Evolutionary conservation across 2,888 invertebrate genomes (phyloP).

Genomic region (Zaprionus lineosus): DNA sequence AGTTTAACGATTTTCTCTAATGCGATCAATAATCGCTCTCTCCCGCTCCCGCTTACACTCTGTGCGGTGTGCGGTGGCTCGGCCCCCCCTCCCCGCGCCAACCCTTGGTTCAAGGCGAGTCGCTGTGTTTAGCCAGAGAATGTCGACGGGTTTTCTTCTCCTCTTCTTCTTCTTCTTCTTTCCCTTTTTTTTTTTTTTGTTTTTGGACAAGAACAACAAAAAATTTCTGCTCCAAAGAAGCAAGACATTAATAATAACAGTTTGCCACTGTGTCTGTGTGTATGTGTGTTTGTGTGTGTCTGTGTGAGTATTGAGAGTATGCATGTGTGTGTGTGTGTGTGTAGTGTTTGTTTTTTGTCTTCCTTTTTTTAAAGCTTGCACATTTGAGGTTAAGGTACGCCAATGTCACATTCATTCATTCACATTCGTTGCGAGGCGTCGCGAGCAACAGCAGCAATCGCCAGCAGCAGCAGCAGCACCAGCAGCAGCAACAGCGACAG

Average conservation of each 20-base stretch:
- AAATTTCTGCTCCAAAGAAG: constrained; percentile 62
- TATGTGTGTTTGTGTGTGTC: constrained; percentile 2
- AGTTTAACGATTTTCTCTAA: constrained; percentile 79
- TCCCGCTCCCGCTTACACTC: constrained; percentile 60
- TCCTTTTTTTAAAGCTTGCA: constrained; percentile 61
- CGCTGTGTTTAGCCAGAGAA: constrained; percentile 73
- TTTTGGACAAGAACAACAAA: constrained; percentile 55
- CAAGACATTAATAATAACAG: constrained; percentile 65
- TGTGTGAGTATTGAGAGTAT: constrained; percentile 13
- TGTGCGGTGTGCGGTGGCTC: constrained; percentile 17
- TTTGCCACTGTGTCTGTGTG: constrained; percentile 1
- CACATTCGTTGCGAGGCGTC: constrained; percentile 73
- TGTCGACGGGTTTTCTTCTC: constrained; percentile 35
- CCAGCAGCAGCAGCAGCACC: constrained; percentile 28
- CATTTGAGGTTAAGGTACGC: constrained; percentile 80
- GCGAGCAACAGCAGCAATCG: constrained; percentile 65
- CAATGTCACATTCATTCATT: constrained; percentile 81
- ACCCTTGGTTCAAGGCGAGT: too few species aligned
- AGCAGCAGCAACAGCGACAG: constrained; percentile 26
- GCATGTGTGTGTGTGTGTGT: constrained; percentile 10
- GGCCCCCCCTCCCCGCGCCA: constrained; percentile 15
- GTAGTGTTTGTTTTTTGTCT: constrained; percentile 35
- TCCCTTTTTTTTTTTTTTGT: neutral
- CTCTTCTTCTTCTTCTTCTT: constrained; percentile 12
- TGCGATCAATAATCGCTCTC: constrained; percentile 77